Evolutionary conservation across 2,797 vertebrate genomes (phyloP), one percentile per base, ranked within the genome.

Genomic region (Danio tinwini): DNA sequence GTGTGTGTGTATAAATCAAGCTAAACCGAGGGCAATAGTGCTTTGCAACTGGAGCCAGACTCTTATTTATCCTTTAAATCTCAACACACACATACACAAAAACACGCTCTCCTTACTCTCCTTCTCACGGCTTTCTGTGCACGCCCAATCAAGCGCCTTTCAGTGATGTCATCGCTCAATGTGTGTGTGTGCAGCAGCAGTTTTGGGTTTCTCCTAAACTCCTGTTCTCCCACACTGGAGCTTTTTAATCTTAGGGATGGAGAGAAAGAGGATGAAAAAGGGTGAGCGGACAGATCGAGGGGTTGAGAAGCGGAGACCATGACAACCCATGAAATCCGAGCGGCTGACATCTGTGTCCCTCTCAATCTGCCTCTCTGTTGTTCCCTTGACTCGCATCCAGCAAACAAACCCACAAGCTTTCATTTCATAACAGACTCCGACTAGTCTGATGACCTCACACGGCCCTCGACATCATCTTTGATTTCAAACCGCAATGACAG

Each of bases 291-390:
- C 71, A 49, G 47, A 81, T 65, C 50, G 69, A 42, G 47, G 6
- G 64, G 37, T 19, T 71, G 64, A 74, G 45, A 76, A 81, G 39
- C n/a, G 40, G 42, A 56, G 53, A 65, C 74, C 78, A 78, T 77
- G 52, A 74, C 47, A 71, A 74, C 49, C 39, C 61, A 67, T 83
- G 81, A 81, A 83, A 81, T 70, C 70, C 5, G 78, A 79, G 74
- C 62, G 67, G 55, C 29, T 75, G 79, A 75, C 71, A 73, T 68
- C 70, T 81, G 59, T 65, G 49, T 87, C 50, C 45, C 68, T 76
- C 78, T 92, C 89, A 82, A 87, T 90, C 86, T 88, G 88, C 86
- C 87, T 83, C 52, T 56, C 45, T 45, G 39, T 59, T 56, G n/a
- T 42, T 58, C n/a, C 74, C 29, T 47, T 75, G 63, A 79, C 50